A percentile compares a stretch with the other conserved stretches of the same genome.
Conservation (phyloP, 2,888 invertebrate species). For the Microctonus aethiopoides region DNA sequence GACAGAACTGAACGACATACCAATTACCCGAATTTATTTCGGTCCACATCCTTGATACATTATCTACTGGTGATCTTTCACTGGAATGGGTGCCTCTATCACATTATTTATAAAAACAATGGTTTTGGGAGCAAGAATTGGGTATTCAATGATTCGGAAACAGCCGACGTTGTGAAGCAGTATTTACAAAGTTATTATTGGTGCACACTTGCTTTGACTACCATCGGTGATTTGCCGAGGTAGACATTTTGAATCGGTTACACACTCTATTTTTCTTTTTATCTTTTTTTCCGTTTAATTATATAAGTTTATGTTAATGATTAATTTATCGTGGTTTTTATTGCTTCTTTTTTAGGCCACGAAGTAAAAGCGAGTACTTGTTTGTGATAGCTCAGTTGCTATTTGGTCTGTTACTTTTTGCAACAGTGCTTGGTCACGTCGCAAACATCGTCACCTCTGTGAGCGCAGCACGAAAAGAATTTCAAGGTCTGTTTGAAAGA, state of each 20-base stretch:
- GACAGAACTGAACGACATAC: slow-evolving; percentile 98
- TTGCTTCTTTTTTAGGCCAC: slow-evolving; percentile 71
- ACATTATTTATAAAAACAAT: slow-evolving; percentile 95
- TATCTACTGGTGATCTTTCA: slow-evolving; percentile 98
- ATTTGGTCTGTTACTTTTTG: slow-evolving; percentile 94
- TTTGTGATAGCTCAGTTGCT: slow-evolving; percentile 95
- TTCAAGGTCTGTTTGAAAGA: slow-evolving; percentile 81
- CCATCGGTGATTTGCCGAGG: slow-evolving; percentile 78
- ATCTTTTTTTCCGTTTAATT: slow-evolving; percentile 4
- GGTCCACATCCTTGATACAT: slow-evolving; percentile 91
- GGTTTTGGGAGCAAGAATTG: slow-evolving; percentile 94
- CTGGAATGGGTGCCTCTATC: slow-evolving; percentile 99
- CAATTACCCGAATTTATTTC: slow-evolving; percentile 97
- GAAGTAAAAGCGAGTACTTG: slow-evolving; percentile 93
- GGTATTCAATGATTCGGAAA: slow-evolving; percentile 89
- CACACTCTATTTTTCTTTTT: neutral
- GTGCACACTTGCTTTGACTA: slow-evolving; percentile 96
- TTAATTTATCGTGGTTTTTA: slow-evolving; percentile 29
- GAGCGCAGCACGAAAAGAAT: slow-evolving; percentile 96
- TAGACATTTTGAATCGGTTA: slow-evolving; percentile 36
- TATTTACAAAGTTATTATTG: slow-evolving; percentile 98
- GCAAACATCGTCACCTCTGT: slow-evolving; percentile 98
- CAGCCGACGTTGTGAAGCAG: slow-evolving; percentile 90
- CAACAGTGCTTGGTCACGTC: slow-evolving; percentile 96
- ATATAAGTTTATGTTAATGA: neutral